Evolutionary conservation across 2,113 vertebrate species (phyloP).

Genomic region (Neolamprologus caudopunctatus): DNA sequence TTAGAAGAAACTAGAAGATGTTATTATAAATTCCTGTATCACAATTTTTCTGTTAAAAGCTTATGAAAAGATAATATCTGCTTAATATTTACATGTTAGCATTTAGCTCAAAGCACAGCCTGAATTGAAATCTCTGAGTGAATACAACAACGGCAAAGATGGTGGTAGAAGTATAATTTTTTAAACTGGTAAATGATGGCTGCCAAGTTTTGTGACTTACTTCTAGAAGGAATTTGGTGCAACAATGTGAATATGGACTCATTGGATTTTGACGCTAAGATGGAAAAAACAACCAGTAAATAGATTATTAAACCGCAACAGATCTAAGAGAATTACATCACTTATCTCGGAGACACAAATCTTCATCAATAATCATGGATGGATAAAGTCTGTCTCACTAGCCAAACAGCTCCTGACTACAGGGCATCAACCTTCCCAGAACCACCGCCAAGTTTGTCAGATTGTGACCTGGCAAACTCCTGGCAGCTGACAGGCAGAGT

Average conservation of each 20-base stretch:
- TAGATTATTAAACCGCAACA: neutral
- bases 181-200: neutral
- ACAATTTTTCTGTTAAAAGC: neutral
- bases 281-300: neutral
- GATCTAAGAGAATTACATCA: neutral
- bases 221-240: neutral
- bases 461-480: conserved; percentile 21
- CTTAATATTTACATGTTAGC: neutral
- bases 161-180: neutral
- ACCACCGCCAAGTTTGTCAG: conserved; percentile 42
- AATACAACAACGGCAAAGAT: neutral
- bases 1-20: neutral
- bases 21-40: neutral
- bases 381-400: neutral
- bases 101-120: neutral
- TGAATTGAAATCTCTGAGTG: neutral
- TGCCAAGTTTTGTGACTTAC: neutral
- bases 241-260: neutral
- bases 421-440: conserved; percentile 47
- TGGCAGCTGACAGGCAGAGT: conserved; percentile 31
- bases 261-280: neutral
- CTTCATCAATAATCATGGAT: neutral
- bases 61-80: neutral
- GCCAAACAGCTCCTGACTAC: conserved; percentile 1
- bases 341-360: neutral